Conservation (phyloP, 2,113 vertebrate species). For the Myotis yumanensis region DNA sequence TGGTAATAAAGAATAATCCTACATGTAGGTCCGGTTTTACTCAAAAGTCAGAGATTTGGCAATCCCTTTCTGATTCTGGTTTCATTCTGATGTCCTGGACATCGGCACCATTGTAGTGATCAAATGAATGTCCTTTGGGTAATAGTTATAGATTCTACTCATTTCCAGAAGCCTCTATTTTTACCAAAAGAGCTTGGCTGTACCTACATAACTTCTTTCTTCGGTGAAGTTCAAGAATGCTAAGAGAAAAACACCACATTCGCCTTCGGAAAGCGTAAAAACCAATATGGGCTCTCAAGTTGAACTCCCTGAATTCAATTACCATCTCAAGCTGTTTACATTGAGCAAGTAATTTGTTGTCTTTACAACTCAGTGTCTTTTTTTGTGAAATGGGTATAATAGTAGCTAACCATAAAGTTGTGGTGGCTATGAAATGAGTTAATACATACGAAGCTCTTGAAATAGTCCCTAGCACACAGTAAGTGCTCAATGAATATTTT, state of each 20-base stretch:
- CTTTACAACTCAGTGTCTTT: background rate
- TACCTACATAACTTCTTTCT: background rate
- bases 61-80: background rate
- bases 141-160: background rate
- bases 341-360: background rate
- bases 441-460: background rate
- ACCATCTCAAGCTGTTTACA: background rate
- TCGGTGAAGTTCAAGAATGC: background rate
- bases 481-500: background rate
- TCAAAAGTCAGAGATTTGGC: background rate
- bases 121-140: background rate
- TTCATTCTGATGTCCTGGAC: slow-evolving; percentile 32
- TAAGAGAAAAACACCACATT: background rate
- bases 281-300: background rate
- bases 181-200: background rate
- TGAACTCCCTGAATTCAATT: background rate
- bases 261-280: background rate
- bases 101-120: background rate
- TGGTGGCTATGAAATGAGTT: background rate
- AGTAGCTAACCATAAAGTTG: background rate
- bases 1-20: background rate
- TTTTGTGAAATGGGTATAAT: background rate
- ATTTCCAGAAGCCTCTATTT: background rate
- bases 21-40: background rate
- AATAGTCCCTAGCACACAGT: background rate